Percentiles rank a stretch among this genome's conserved stretches.
Conservation (phyloP, 2,797 vertebrate genomes). For the Pangasius macronema region DNA sequence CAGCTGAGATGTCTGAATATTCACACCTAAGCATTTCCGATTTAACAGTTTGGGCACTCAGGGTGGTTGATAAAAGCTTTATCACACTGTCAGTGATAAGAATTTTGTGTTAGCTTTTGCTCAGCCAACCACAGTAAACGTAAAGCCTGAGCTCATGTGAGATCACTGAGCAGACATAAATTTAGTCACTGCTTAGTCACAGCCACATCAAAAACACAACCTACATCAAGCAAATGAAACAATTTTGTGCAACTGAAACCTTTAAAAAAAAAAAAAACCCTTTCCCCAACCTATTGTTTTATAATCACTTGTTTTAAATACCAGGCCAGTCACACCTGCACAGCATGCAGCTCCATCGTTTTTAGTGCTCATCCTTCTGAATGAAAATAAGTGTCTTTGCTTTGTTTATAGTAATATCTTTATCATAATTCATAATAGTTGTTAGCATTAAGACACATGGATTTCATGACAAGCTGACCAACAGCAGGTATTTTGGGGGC, state of each 20-base stretch:
- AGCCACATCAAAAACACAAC: not conserved
- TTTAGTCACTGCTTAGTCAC: not conserved
- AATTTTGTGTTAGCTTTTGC: not conserved
- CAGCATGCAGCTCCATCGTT: not conserved
- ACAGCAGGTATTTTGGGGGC: not conserved
- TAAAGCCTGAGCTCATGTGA: not conserved
- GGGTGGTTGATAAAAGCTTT: not conserved
- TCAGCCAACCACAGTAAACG: not conserved
- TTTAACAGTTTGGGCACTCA: not conserved
- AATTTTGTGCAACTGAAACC: not conserved
- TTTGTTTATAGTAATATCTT: not conserved
- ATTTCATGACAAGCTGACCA: not conserved
- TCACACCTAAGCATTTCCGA: not conserved
- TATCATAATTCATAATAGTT: not conserved
- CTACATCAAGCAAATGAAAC: not conserved
- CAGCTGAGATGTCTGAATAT: too few relatives aligned
- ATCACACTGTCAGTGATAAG: not conserved
- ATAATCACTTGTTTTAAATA: not conserved
- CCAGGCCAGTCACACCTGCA: not conserved
- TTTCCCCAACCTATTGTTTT: not conserved
- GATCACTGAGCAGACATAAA: not conserved
- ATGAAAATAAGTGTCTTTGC: not conserved
- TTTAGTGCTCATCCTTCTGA: not conserved
- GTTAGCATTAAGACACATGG: not conserved
- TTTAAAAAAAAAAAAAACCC: not conserved